Evolutionary conservation across 1,140 invertebrate genomes (phyloP).

Genomic region (Dinothrombium tinctorium): DNA sequence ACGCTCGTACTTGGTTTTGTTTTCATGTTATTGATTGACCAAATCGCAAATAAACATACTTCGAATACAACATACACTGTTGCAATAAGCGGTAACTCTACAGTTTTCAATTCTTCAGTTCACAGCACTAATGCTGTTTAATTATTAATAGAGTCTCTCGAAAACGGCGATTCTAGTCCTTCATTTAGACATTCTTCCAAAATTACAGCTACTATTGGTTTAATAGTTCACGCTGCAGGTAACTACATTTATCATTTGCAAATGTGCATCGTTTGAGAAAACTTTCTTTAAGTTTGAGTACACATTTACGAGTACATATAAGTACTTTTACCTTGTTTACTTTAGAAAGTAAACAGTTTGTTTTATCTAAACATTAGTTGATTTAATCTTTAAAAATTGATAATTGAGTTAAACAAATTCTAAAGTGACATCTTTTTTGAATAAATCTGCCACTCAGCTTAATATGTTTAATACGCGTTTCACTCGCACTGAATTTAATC

Average conservation of each 20-base stretch:
- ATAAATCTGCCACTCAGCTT: no score
- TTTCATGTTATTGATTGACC: conserved; percentile 92
- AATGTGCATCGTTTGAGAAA: conserved; percentile 1
- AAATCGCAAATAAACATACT: conserved; percentile 27
- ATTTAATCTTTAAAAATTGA: no score
- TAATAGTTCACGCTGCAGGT: conserved; percentile 92
- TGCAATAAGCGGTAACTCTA: background rate
- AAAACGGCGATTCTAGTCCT: no score
- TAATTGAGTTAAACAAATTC: no score
- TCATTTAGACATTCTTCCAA: conserved; percentile 24
- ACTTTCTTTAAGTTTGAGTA: background rate
- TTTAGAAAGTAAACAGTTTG: no score
- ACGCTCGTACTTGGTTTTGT: conserved; percentile 67
- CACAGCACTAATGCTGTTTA: background rate
- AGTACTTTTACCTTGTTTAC: no score
- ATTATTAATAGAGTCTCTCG: background rate
- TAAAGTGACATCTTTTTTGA: no score
- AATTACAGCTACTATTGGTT: conserved; percentile 74
- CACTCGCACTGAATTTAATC: no score
- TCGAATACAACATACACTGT: background rate
- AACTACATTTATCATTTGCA: no score
- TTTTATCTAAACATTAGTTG: no score
- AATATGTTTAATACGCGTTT: no score
- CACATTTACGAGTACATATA: no score
- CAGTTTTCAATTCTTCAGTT: background rate